These are phyloP conservation scores for Limenitis camilla DNA, from an alignment of 2,888 invertebrate genomes.

Conservation along the genomic window DNA sequence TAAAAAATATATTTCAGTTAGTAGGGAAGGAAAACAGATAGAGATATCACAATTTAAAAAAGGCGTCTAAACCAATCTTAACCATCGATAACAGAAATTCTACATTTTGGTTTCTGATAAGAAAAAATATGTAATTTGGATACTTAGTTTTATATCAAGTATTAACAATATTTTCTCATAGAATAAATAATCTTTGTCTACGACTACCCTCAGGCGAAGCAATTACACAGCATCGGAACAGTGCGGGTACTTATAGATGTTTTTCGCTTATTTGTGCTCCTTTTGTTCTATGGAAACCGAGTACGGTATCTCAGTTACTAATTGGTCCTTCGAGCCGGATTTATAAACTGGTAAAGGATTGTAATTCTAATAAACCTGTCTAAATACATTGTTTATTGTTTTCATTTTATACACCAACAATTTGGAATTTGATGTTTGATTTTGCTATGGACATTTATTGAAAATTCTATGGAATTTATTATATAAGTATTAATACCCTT, in stretches of 20 bases:
- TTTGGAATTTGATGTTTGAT: too few relatives aligned
- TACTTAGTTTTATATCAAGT: too few relatives aligned
- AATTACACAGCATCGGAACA: slow-evolving; percentile 57
- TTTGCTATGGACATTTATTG: too few relatives aligned
- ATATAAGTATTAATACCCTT: too few relatives aligned
- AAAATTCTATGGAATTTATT: too few relatives aligned
- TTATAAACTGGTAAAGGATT: slow-evolving; percentile 39
- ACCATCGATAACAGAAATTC: too few relatives aligned
- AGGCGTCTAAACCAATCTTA: too few relatives aligned
- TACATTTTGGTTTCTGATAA: too few relatives aligned
- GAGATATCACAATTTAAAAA: too few relatives aligned
- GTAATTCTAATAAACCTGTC: slow-evolving; percentile 27
- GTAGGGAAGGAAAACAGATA: too few relatives aligned
- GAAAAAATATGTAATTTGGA: too few relatives aligned
- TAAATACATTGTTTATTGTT: slow-evolving; percentile 16
- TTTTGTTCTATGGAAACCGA: slow-evolving; percentile 49
- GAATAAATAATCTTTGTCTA: slow-evolving; percentile 24
- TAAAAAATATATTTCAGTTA: too few relatives aligned
- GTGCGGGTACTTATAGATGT: slow-evolving; percentile 57
- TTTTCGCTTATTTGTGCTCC: slow-evolving; percentile 56
- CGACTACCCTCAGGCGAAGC: slow-evolving; percentile 48
- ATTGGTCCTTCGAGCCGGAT: slow-evolving; percentile 50
- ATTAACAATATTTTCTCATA: not conserved
- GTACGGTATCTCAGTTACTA: slow-evolving; percentile 57
- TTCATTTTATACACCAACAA: not conserved